Conservation (phyloP, 2,888 invertebrate species). For the Polydrusus pterygomalis region DNA sequence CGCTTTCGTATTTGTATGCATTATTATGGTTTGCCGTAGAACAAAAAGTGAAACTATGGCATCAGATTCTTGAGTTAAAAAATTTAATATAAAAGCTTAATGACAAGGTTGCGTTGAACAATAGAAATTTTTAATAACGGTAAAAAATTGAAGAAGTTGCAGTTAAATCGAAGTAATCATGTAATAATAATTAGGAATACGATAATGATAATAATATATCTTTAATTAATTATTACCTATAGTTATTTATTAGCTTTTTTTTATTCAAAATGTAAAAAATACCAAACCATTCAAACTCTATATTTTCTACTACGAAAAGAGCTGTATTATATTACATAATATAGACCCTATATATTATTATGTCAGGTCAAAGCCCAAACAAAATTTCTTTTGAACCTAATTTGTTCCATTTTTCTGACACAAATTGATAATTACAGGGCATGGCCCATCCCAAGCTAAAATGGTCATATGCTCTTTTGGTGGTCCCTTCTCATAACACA, state of each 20-base stretch:
- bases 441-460: neutral
- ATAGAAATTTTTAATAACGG: conserved; percentile 22
- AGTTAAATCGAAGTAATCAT: no score
- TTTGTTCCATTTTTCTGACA: neutral
- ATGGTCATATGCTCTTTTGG: neutral
- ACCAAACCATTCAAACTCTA: no score
- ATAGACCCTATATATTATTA: no score
- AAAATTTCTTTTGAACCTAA: neutral
- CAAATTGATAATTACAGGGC: neutral
- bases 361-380: neutral
- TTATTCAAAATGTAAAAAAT: no score
- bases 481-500: neutral
- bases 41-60: conserved; percentile 5
- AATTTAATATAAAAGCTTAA: neutral
- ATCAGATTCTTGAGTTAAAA: conserved; percentile 12
- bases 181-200: no score
- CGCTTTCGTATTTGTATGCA: conserved; percentile 23
- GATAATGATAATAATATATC: no score
- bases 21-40: neutral
- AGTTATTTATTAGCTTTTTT: no score
- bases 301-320: no score
- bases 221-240: no score
- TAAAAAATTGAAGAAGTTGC: no score
- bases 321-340: no score
- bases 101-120: conserved; percentile 11